Conservation (phyloP, 2,113 vertebrate genomes). For the Phodopus roborovskii region DNA sequence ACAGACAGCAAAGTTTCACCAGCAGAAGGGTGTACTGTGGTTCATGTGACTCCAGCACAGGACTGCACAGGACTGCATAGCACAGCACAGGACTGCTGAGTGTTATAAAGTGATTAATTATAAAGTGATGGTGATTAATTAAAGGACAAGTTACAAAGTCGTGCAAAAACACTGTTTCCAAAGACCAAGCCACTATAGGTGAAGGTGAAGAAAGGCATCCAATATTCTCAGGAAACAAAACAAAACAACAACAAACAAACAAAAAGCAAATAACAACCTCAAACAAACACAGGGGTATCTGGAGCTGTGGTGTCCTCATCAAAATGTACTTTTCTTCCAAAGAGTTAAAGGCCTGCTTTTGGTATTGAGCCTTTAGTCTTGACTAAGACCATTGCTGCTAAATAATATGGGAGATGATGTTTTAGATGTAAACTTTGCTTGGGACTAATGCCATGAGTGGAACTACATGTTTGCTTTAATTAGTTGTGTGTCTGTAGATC, state of each 20-base stretch:
- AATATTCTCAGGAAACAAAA: background rate
- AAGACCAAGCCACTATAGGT: background rate
- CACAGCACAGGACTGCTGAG: background rate
- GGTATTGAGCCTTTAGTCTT: background rate
- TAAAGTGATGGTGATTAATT: slow-evolving; percentile 54
- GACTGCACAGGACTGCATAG: too few species aligned
- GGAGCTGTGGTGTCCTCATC: background rate
- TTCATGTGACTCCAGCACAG: slow-evolving; percentile 64
- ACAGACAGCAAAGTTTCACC: slow-evolving; percentile 61
- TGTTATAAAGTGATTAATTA: slow-evolving; percentile 9
- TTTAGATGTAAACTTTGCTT: slow-evolving; percentile 5
- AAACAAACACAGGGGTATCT: background rate
- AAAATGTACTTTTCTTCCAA: slow-evolving; percentile 16
- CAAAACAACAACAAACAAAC: background rate
- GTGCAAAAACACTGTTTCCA: background rate
- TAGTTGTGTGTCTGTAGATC: background rate
- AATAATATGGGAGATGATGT: background rate
- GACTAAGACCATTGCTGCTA: background rate
- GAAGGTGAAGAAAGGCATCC: background rate
- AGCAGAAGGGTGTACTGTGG: slow-evolving; percentile 62
- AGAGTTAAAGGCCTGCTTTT: background rate
- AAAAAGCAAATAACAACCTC: background rate
- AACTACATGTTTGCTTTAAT: background rate
- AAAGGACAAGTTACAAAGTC: slow-evolving; percentile 64
- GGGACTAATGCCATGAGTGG: background rate